Evolutionary conservation across 1,140 invertebrate species (phyloP).

Genomic region (Microplitis mediator): DNA sequence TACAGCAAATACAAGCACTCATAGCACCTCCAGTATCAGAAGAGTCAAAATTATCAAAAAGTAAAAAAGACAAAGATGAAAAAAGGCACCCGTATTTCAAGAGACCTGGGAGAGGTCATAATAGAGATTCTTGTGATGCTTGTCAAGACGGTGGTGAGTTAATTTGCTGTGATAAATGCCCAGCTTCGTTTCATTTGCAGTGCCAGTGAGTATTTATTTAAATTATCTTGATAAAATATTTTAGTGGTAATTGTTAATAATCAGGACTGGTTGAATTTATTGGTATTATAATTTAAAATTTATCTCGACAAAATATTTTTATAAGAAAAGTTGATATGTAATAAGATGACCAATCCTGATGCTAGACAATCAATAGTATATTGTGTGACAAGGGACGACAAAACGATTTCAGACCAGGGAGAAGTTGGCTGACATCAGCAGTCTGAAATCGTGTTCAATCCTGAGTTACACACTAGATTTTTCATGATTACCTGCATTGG

Average conservation of each 20-base stretch:
- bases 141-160: slow-evolving; percentile 92
- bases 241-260: background rate
- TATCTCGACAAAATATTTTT: too few species aligned
- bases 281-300: too few species aligned
- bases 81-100: slow-evolving; percentile 83
- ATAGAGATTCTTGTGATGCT: slow-evolving; percentile 91
- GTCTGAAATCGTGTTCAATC: too few species aligned
- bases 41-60: slow-evolving; percentile 63
- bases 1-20: slow-evolving; percentile 84
- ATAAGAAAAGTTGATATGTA: too few species aligned
- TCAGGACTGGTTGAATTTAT: background rate
- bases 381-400: too few species aligned
- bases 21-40: slow-evolving; percentile 85
- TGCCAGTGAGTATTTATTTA: slow-evolving; percentile 79
- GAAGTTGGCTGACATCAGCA: too few species aligned
- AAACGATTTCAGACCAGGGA: too few species aligned
- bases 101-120: slow-evolving; percentile 86
- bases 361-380: too few species aligned
- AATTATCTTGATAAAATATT: background rate
- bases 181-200: slow-evolving; percentile 90
- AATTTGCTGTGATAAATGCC: slow-evolving; percentile 94
- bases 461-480: too few species aligned
- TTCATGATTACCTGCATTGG: too few species aligned
- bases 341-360: too few species aligned
- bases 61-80: slow-evolving; percentile 68